Evolutionary conservation across 2,888 invertebrate species (phyloP), one percentile per base, ranked within the genome.

Genomic region (Dusona sp.): DNA sequence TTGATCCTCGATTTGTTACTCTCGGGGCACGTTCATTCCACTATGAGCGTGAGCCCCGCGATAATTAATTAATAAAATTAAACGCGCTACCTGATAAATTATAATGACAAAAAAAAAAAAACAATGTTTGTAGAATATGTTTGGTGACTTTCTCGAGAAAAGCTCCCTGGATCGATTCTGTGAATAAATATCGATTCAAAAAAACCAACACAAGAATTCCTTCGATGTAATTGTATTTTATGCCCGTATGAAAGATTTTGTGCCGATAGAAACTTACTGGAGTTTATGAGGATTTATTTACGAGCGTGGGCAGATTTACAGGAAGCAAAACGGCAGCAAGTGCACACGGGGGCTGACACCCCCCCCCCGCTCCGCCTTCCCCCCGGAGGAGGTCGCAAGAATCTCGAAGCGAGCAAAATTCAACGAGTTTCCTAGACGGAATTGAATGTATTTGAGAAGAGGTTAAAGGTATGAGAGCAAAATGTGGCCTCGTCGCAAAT

Each of bases 401-500:
- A 38, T 16, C 25, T n/a, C 38, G 9, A 42, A 64, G 19, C 25
- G 65, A 65, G 65, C 16, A 83, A 85, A 79, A 79, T 83, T 79
- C 57, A 79, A 68, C 78, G 68, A 67, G 67, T 67, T 79, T 61
- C 42, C 57, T n/a, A 74, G 79, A 45, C 65, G 38, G 13, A 45
- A 54, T 38, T 45, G 65, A 77, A 72, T 45, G 70, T 57, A 3
- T 45, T 25, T 73, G 54, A 57, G 68, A 48, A 72, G 25, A 80
- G 6, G 80, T 29, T 48, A 73, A 61, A 61, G 29, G 61, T 61
- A 61, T 29, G 25, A 61, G 16, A 61, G 61, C 61, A 61, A 25
- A 29, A 61, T 61, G 67, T 64, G 83, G 38, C 70, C 84, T 72
- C 84, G 86, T 82, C 74, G 84, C 84, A 85, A 86, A 88, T 88